Evolutionary conservation across 2,113 vertebrate genomes (phyloP).

Genomic region (Muntiacus muntjak): DNA sequence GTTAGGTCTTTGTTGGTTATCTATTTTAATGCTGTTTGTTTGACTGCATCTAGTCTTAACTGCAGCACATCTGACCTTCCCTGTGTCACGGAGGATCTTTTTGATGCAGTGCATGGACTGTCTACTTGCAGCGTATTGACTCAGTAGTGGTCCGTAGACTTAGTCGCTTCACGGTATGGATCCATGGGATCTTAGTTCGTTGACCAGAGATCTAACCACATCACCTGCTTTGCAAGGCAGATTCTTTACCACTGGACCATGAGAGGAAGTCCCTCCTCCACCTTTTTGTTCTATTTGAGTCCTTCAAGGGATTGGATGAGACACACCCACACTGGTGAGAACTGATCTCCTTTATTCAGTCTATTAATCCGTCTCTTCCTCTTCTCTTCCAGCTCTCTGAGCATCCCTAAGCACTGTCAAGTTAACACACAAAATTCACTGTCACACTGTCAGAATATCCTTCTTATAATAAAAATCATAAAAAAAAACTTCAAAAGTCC

Average conservation of each 20-base stretch:
- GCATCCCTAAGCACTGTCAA: not conserved
- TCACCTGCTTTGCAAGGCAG: not conserved
- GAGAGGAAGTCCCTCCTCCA: not conserved
- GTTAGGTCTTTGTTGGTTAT: not conserved
- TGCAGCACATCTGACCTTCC: fast-evolving
- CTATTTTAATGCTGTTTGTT: not conserved
- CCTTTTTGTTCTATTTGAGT: not conserved
- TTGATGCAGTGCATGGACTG: fast-evolving
- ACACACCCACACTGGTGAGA: not conserved
- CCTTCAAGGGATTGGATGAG: not conserved
- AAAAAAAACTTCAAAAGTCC: not conserved
- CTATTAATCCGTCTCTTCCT: not conserved
- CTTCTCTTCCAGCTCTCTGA: not conserved
- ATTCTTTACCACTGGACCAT: not conserved
- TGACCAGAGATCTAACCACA: not conserved
- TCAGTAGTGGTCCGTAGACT: not conserved
- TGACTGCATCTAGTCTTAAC: not conserved
- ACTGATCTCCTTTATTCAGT: not conserved
- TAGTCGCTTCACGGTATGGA: not conserved
- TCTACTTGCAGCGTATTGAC: fast-evolving
- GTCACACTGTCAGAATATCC: not conserved
- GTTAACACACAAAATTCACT: not conserved
- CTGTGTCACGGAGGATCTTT: not conserved
- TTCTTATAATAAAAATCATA: not conserved
- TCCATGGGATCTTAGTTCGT: not conserved